These are phyloP conservation scores for Tricholaema leucomelas DNA, from an alignment of 2,113 vertebrate genomes.

Conservation along the genomic window DNA sequence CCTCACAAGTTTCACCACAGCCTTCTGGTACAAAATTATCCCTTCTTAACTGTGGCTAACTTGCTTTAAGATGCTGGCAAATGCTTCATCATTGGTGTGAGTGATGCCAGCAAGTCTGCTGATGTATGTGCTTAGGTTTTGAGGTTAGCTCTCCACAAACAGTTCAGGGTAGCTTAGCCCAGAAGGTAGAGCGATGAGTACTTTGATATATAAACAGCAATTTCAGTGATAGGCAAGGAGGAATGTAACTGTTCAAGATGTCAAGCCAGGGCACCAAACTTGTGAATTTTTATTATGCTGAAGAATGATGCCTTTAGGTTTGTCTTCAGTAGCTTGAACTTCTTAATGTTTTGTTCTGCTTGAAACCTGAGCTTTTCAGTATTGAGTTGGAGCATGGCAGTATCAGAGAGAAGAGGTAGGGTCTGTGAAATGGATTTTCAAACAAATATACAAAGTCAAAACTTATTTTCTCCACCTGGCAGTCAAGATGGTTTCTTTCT, in stretches of 20 bases:
- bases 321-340: background rate
- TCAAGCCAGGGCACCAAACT: background rate
- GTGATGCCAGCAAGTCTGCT: background rate
- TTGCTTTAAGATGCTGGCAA: background rate
- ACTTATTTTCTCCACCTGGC: background rate
- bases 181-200: background rate
- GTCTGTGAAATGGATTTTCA: background rate
- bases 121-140: background rate
- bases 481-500: background rate
- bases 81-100: background rate
- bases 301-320: background rate
- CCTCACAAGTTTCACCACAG: background rate
- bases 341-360: background rate
- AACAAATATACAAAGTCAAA: background rate
- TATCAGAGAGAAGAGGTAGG: background rate
- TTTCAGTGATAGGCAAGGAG: background rate
- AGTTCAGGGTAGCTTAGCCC: background rate
- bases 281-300: background rate
- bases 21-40: background rate
- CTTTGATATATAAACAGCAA: background rate
- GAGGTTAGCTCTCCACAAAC: background rate
- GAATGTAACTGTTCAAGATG: background rate
- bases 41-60: background rate
- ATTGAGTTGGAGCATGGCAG: background rate
- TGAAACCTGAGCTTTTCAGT: background rate